phyloP scores from a whole-genome alignment of 64 coral and sea anemone genomes.

The Stichodactyla helianthus region DNA sequence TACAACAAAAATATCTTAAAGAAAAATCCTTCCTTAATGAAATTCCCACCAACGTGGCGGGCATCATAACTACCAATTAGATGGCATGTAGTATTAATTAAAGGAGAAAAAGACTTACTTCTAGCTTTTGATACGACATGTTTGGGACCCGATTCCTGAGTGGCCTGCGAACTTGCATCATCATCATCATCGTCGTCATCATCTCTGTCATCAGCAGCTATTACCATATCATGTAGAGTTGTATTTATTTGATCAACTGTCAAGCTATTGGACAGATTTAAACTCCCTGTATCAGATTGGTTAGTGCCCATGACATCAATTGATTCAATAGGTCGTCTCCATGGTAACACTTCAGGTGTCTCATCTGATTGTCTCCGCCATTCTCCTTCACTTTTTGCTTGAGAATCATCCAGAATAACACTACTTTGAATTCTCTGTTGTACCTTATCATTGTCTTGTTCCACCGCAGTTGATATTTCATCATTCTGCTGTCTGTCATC shows the following conservation, averaged over 20 bases:
- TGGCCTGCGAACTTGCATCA: not conserved
- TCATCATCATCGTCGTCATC: not conserved
- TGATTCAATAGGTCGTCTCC: not conserved
- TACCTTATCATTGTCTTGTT: not conserved
- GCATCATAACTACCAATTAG: too few species aligned
- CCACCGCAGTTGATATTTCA: not conserved
- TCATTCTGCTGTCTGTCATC: not conserved
- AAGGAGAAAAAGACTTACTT: not conserved
- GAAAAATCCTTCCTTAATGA: too few species aligned
- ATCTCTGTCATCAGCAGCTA: not conserved
- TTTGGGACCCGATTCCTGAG: not conserved
- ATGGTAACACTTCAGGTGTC: not conserved
- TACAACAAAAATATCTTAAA: too few species aligned
- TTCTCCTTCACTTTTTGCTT: not conserved
- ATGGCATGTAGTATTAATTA: not conserved
- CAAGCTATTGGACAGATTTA: not conserved
- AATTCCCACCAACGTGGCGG: too few species aligned
- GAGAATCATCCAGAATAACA: not conserved
- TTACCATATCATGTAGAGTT: not conserved
- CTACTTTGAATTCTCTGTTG: not conserved
- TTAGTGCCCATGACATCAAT: not conserved
- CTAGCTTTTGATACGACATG: not conserved
- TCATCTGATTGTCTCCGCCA: not conserved
- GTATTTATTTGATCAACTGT: not conserved
- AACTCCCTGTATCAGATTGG: not conserved